These are phyloP conservation scores for Microdon myrmicae DNA, from an alignment of 2,888 invertebrate species.

Conservation along the genomic window DNA sequence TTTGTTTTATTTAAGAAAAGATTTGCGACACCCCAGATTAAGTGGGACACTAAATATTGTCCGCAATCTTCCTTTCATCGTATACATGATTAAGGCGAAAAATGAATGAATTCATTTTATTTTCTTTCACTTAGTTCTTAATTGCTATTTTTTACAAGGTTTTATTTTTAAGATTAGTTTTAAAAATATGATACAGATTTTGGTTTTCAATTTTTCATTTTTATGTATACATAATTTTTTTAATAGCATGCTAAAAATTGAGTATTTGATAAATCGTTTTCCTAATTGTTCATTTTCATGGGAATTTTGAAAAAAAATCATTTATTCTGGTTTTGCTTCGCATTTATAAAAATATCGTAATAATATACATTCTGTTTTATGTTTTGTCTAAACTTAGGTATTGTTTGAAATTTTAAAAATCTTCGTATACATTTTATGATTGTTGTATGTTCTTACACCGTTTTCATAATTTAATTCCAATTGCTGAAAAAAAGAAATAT, in stretches of 20 bases:
- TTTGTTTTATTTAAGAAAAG: too few species aligned
- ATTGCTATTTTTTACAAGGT: constrained; percentile 27
- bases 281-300: constrained; percentile 15
- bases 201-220: constrained; percentile 19
- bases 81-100: constrained; percentile 59
- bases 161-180: constrained; percentile 25
- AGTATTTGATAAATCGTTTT: too few species aligned
- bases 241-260: too few species aligned
- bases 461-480: constrained; percentile 26
- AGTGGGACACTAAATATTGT: too few species aligned
- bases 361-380: constrained; percentile 25
- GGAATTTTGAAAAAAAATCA: constrained; percentile 38
- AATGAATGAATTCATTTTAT: constrained; percentile 53
- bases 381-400: constrained; percentile 29
- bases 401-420: constrained; percentile 43
- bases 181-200: constrained; percentile 44
- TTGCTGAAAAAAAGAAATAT: constrained; percentile 21
- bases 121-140: too few species aligned
- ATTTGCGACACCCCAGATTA: too few species aligned
- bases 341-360: constrained; percentile 30
- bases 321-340: constrained; percentile 18
- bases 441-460: constrained; percentile 48
- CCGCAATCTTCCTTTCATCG: constrained; percentile 54
- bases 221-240: constrained; percentile 18
- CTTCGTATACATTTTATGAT: constrained; percentile 53